A percentile compares a stretch with the other conserved stretches of the same genome.
Evolutionary conservation across 2,797 vertebrate genomes (phyloP).

Genomic region (Enoplosus armatus): DNA sequence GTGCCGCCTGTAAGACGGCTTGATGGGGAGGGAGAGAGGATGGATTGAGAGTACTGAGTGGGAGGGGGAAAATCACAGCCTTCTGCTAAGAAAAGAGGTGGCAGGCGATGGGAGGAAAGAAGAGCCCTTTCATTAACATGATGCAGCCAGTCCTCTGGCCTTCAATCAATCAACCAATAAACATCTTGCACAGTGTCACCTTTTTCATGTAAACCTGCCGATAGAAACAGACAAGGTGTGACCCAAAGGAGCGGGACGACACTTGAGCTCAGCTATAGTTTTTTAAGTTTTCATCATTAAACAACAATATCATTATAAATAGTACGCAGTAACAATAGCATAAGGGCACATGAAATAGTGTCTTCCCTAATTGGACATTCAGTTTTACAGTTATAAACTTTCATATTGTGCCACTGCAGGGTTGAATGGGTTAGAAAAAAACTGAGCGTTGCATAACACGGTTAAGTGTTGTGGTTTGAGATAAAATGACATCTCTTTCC

Average conservation of each 20-base stretch:
- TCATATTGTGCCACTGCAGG: not conserved
- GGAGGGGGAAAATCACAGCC: constrained; percentile 44
- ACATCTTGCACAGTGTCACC: constrained; percentile 38
- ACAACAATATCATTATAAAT: not conserved
- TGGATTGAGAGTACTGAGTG: constrained; percentile 22
- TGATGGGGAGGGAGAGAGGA: constrained; percentile 1
- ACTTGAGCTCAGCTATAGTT: not conserved
- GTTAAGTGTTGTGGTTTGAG: constrained; percentile 38
- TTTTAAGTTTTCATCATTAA: not conserved
- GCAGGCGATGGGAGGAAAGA: constrained; percentile 23
- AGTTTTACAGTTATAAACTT: not conserved
- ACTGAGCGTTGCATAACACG: constrained; percentile 15
- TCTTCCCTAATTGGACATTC: not conserved
- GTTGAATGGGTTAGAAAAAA: constrained; percentile 17
- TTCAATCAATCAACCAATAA: constrained; percentile 52
- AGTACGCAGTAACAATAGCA: not conserved
- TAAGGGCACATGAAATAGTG: not conserved
- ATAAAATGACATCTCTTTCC: constrained; percentile 51
- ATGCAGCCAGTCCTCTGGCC: constrained; percentile 12
- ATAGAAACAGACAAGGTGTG: not conserved
- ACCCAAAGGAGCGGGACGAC: not conserved
- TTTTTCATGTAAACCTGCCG: constrained; percentile 18
- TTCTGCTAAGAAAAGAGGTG: constrained; percentile 30
- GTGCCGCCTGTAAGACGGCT: constrained; percentile 8
- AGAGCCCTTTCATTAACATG: constrained; percentile 49